Base-by-base conservation (phyloP, 2,888 invertebrate species). In the Tanytarsus gracilentus region DNA sequence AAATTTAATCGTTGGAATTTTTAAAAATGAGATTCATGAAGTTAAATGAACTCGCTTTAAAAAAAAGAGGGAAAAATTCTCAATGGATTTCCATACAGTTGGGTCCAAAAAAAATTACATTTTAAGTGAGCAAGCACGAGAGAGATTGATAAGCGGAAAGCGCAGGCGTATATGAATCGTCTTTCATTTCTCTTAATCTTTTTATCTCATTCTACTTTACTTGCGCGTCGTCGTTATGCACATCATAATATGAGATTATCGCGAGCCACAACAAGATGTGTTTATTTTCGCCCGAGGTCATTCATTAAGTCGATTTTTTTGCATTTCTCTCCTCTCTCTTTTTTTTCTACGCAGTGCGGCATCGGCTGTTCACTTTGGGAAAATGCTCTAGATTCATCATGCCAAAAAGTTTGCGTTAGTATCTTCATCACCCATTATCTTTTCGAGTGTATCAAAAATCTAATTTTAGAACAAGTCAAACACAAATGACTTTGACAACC, bases 321-420 rank as follows among this genome's bases (percentile, higher is more conserved):
- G 69, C 70, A 69, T 83, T 81, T 62, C 79, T 91, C 23, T 44
- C 11, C 7, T 33, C 2, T 33, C 33, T 9, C n/a, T 33, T 44
- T 44, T 44, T 11, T 63, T 52, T 64, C 50, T 64, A 61, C 61
- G 55, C 60, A 23, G 91, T 92, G 91, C 71, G 78, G 80, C 62
- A 78, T 81, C 70, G 91, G 91, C 61, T 92, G 91, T 74, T 79
- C 80, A 67, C 75, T 86, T 64, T 90, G 89, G 90, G 81, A 81
- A 70, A 77, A 78, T 66, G 88, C 88, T 29, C 74, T 90, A 66
- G 81, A 83, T 68, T 80, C 83, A 55, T 84, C 87, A 44, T 91
- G 91, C 69, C 84, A 84, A 72, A 80, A 79, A 66, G 83, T 84
- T 71, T 92, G 91, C 73, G 91, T 91, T 79, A 88, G 91, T 88